Evolutionary conservation across 2,888 invertebrate species (phyloP).

Genomic region (Drosophila demipolita): DNA sequence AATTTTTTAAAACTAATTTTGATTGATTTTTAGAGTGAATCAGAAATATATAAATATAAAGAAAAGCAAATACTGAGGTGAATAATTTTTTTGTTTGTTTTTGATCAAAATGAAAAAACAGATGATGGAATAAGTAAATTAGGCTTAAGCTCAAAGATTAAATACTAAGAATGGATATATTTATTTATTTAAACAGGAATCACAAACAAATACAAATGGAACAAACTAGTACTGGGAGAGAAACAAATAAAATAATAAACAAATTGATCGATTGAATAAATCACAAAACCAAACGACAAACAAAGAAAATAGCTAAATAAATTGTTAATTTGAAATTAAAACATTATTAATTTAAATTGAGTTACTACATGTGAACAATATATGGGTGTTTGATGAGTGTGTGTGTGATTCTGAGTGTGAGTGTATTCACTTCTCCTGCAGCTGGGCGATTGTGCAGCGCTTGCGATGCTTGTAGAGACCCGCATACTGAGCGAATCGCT

Average conservation of each 20-base stretch:
- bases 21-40: background rate
- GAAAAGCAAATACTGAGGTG: background rate
- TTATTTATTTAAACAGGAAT: background rate
- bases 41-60: background rate
- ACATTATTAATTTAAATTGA: background rate
- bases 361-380: background rate
- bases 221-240: background rate
- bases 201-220: background rate
- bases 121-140: background rate
- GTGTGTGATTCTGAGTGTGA: background rate
- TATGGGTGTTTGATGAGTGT: background rate
- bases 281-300: background rate
- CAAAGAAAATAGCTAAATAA: background rate
- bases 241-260: background rate
- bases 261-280: background rate
- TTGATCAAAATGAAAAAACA: background rate
- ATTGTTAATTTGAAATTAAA: background rate
- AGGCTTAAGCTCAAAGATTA: background rate
- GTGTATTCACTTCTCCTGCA: slow-evolving; percentile 11
- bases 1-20: background rate
- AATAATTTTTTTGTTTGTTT: background rate
- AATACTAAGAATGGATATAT: background rate
- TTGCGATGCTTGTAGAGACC: slow-evolving; percentile 82
- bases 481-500: slow-evolving; percentile 81
- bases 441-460: slow-evolving; percentile 42